Base-by-base conservation (phyloP, 2,888 invertebrate species). In the Drosophila limbata region DNA sequence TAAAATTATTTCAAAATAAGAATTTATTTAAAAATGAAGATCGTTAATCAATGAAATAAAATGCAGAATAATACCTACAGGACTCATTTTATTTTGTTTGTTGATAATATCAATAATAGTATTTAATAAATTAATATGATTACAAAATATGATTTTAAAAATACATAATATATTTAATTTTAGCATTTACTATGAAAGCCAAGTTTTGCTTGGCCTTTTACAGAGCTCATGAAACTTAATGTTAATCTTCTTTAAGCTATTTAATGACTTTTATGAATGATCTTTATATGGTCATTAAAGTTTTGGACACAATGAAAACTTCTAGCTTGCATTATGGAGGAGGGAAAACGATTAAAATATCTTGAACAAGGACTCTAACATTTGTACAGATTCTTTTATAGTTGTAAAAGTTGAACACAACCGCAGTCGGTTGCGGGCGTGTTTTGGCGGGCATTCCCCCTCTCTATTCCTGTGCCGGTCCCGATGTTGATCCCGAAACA, bases 401-500 rank as follows among this genome's bases (percentile, higher is more conserved):
- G 44, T 44, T 33, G 19, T 52, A 63, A 56, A 68, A 77, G 72
- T 66, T 64, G 62, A 77, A 84, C 83, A 87, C 47, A 51, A 84
- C 87, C 87, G 59, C 84, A 84, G 63, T 62, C 62, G 84, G 79
- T 57, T 55, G 52, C 11, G 53, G 33, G 55, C 19, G n/a, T 39
- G 39, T 40, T 28, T 57, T 57, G 35, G 35, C 37, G 45, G 65
- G 57, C 67, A 60, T 63, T 74, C 72, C 73, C 66, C 13, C 21
- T 9, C n/a, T 8, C 28, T 9, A 15, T 28, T 10, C 28, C 13
- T 8, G 25, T 45, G n/a, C 21, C 25, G 6, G 44, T 56, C 33
- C 37, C 56, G 64, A 70, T 65, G 76, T 65, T 55, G 60, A 73
- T 56, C 65, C 55, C 68, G 73, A 77, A 79, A 71, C 83, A 81